Evolutionary conservation across 35 echinoderm and acorn worm genomes (phyloP).

Genomic region (Apostichopus parvimensis): DNA sequence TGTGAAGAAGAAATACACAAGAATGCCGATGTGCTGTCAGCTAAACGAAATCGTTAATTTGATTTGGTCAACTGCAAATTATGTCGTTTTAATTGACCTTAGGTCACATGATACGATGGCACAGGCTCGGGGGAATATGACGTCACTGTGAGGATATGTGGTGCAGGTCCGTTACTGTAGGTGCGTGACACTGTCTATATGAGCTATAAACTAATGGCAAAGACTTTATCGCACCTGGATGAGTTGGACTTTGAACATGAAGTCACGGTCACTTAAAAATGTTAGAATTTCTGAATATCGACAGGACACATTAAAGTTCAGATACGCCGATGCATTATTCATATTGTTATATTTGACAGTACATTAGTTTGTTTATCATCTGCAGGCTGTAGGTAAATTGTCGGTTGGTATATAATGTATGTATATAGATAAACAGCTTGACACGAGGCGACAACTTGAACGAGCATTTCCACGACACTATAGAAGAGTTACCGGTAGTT

Average conservation of each 20-base stretch:
- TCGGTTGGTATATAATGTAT: too few relatives aligned
- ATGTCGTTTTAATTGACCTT: background rate
- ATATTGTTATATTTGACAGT: too few relatives aligned
- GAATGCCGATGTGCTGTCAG: background rate
- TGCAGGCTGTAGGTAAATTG: too few relatives aligned
- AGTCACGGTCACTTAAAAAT: too few relatives aligned
- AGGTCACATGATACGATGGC: background rate
- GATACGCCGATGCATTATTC: too few relatives aligned
- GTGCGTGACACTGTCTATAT: background rate
- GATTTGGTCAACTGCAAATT: slow-evolving; percentile 1
- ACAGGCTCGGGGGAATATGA: background rate
- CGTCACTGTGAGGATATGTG: background rate
- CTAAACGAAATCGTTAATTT: background rate
- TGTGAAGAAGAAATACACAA: background rate
- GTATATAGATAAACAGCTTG: too few relatives aligned
- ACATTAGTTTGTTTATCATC: too few relatives aligned
- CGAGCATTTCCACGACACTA: too few relatives aligned
- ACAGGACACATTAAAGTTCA: too few relatives aligned
- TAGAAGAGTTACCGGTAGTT: too few relatives aligned
- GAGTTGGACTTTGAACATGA: background rate
- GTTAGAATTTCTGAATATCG: too few relatives aligned
- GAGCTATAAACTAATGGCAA: background rate
- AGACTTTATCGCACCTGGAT: background rate
- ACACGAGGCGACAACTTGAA: too few relatives aligned
- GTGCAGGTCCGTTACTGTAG: background rate